Evolutionary conservation across 2,888 invertebrate genomes (phyloP).

Genomic region (Apodemia hepburni): DNA sequence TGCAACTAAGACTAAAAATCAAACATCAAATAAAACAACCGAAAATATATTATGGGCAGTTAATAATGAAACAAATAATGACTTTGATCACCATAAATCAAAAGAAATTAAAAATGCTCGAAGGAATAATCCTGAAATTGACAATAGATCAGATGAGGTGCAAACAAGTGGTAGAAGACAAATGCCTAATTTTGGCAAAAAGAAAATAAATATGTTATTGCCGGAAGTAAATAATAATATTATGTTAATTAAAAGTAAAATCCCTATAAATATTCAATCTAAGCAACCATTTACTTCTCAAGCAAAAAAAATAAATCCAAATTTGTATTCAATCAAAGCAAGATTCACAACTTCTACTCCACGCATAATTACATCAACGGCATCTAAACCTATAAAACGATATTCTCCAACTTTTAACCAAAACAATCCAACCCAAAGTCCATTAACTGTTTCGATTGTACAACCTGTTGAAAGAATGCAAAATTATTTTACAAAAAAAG

Average conservation of each 20-base stretch:
- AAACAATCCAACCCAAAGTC: not conserved
- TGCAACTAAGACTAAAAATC: not conserved
- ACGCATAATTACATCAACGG: not conserved
- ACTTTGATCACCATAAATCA: not conserved
- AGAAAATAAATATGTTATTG: not conserved
- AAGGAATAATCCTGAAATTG: not conserved
- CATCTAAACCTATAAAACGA: not conserved
- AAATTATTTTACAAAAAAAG: not conserved
- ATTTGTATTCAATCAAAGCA: not conserved
- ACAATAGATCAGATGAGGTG: not conserved
- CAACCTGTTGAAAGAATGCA: not conserved
- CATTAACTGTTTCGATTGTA: not conserved
- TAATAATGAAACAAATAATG: not conserved
- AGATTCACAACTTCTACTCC: not conserved
- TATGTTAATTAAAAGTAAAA: not conserved
- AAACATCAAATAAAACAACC: not conserved
- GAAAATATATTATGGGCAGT: not conserved
- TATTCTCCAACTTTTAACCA: not conserved
- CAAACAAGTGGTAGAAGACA: not conserved
- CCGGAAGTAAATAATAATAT: not conserved
- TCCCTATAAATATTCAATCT: not conserved
- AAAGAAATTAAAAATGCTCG: not conserved
- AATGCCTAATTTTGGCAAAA: constrained; percentile 1
- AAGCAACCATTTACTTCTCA: not conserved
- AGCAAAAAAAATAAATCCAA: not conserved